Percentiles rank a stretch among this genome's conserved stretches.
phyloP scores from a whole-genome alignment of 2,797 vertebrate species.

The Macroramphosus scolopax region DNA sequence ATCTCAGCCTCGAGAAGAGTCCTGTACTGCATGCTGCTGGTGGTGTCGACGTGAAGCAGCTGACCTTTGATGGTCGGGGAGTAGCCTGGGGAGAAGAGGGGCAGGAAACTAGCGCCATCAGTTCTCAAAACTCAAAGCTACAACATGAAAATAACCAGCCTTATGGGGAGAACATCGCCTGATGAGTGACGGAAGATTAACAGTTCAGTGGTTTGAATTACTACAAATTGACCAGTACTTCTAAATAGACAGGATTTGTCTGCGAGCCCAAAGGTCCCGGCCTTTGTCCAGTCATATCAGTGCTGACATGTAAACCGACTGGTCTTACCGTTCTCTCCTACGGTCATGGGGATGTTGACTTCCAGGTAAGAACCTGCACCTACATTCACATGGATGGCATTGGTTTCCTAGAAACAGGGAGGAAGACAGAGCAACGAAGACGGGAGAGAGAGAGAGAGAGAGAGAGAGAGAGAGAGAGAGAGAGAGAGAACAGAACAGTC shows the following conservation, averaged over 20 bases:
- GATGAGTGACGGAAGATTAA: constrained; percentile 21
- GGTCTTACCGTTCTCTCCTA: constrained; percentile 86
- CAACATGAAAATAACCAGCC: too few relatives aligned
- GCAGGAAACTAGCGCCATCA: constrained; percentile 11
- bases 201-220: constrained; percentile 10
- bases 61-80: constrained; percentile 97
- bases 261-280: not conserved
- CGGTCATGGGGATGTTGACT: constrained; percentile 98
- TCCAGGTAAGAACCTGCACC: constrained; percentile 98
- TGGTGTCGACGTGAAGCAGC: constrained; percentile 95
- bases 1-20: constrained; percentile 97
- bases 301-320: not conserved
- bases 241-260: not conserved
- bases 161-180: constrained; percentile 5
- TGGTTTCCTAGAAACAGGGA: constrained; percentile 87
- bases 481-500: constrained; percentile 21
- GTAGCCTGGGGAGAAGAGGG: constrained; percentile 81
- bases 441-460: not conserved
- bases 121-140: constrained; percentile 9
- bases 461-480: not conserved
- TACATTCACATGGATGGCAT: constrained; percentile 97
- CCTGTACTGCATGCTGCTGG: constrained; percentile 97
- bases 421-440: not conserved
- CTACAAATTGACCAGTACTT: not conserved
- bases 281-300: not conserved